Evolutionary conservation across 2,888 invertebrate species (phyloP), one percentile per base, ranked within the genome.

Genomic region (Gasteruption jaculator): DNA sequence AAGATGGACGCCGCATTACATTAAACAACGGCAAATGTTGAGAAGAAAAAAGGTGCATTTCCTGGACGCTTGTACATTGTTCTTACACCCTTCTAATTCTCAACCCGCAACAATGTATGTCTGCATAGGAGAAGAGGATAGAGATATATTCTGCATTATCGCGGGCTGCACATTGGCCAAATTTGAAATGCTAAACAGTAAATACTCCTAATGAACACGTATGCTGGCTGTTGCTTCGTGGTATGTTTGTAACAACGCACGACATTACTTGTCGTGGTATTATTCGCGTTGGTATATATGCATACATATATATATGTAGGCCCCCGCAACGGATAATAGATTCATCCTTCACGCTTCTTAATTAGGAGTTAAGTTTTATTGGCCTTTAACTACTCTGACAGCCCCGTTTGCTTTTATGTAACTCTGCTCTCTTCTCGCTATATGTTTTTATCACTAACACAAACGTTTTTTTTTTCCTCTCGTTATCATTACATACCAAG

Each of bases 131-230:
- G 45, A n/a, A n/a, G n/a, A n/a, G n/a, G n/a, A n/a, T n/a, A n/a
- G n/a, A n/a, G n/a, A n/a, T n/a, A n/a, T n/a, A n/a, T n/a, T n/a
- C n/a, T n/a, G n/a, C n/a, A n/a, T n/a, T n/a, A n/a, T n/a, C 40
- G 22, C 34, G 34, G 29, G 39, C 45, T 46, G 41, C 50, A 48
- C 49, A 47, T 53, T 49, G 54, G 59, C 58, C 56, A 49, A 65
- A 70, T 70, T 70, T 70, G 68, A 70, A 70, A 70, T 70, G 70
- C 70, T 70, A 70, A 70, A 67, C 60, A 67, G 70, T 61, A 68
- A 70, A 69, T 69, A 66, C 64, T 65, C 65, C 70, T 70, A 70
- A 70, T 70, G 69, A 69, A 70, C 70, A 69, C 66, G 70, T 70
- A 70, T 61, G 66, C 65, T 64, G 53, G 61, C 45, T 42, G 26